phyloP scores from a whole-genome alignment of 1,140 invertebrate genomes.

The Listronotus bonariensis region DNA sequence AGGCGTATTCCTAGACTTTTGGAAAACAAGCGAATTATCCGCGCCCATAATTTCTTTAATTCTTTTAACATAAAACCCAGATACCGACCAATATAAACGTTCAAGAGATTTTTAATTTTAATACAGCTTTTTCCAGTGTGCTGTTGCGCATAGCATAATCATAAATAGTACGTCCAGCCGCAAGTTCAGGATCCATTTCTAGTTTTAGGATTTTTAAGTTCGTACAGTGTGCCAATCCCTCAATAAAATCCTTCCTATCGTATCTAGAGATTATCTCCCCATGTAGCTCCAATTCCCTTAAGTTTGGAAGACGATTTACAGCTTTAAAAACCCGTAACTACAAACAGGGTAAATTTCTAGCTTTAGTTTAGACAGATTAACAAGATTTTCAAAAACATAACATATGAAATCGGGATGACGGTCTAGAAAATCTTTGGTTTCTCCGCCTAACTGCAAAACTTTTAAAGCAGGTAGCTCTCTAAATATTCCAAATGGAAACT shows the following conservation, averaged over 20 bases:
- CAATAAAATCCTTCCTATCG: not conserved
- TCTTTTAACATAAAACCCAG: not conserved
- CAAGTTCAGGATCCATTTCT: not conserved
- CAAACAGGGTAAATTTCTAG: conserved; percentile 1
- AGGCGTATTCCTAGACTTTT: not conserved
- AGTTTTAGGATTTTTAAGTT: not conserved
- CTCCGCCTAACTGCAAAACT: conserved; percentile 1
- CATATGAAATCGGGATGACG: not conserved
- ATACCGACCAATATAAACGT: not conserved
- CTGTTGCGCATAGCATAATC: conserved; percentile 1
- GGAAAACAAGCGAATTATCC: not conserved
- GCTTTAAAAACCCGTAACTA: not conserved
- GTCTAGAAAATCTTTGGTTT: not conserved
- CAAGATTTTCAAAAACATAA: not conserved
- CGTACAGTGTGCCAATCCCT: not conserved
- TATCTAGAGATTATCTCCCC: not conserved
- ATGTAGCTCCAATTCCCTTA: not conserved
- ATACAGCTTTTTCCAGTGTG: not conserved
- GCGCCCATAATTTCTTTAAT: not conserved
- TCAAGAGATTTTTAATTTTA: conserved; percentile 2
- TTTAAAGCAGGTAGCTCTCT: not conserved
- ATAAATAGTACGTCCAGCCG: not conserved
- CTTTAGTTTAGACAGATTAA: not conserved
- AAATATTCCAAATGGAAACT: not conserved
- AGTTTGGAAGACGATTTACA: not conserved